phyloP scores from a whole-genome alignment of 30 jellyfish, hydroid and myxozoan genomes.

The Clytia hemisphaerica region DNA sequence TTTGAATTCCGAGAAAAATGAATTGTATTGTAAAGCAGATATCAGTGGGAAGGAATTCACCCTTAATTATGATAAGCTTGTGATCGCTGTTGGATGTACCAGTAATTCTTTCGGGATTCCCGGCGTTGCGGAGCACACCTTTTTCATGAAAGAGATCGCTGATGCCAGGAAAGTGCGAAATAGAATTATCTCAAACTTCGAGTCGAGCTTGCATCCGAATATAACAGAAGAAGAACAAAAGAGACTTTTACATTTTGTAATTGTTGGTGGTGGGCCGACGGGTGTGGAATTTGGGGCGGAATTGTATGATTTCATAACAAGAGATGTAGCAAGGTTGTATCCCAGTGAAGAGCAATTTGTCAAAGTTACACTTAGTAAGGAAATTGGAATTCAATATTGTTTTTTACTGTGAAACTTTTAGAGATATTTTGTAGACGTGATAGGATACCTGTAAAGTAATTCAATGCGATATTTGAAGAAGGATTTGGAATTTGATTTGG shows the following conservation, averaged over 20 bases:
- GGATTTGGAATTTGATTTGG: no score
- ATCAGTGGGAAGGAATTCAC: slow-evolving; percentile 43
- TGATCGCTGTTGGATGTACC: slow-evolving; percentile 88
- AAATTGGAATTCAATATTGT: neutral
- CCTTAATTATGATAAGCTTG: slow-evolving; percentile 64
- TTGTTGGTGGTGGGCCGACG: slow-evolving; percentile 99
- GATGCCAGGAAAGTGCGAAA: slow-evolving; percentile 90
- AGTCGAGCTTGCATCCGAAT: slow-evolving; percentile 68
- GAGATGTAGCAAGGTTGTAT: slow-evolving; percentile 80
- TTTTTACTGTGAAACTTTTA: no score
- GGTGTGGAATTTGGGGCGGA: slow-evolving; percentile 99
- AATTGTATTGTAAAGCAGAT: slow-evolving; percentile 54
- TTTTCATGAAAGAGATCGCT: slow-evolving; percentile 77
- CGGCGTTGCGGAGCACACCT: slow-evolving; percentile 87
- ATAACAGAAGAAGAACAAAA: slow-evolving; percentile 57
- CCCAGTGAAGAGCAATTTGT: slow-evolving; percentile 82
- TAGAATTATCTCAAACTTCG: slow-evolving; percentile 76
- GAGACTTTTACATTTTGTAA: slow-evolving; percentile 75
- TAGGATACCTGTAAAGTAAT: no score
- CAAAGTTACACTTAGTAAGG: slow-evolving; percentile 58
- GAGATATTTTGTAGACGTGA: no score
- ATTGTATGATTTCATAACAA: slow-evolving; percentile 88
- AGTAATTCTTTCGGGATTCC: slow-evolving; percentile 90
- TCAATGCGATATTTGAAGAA: no score
- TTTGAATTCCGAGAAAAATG: slow-evolving; percentile 53